Base-by-base conservation (phyloP, 2,113 vertebrate genomes). In the Gorsachius goisagi region DNA sequence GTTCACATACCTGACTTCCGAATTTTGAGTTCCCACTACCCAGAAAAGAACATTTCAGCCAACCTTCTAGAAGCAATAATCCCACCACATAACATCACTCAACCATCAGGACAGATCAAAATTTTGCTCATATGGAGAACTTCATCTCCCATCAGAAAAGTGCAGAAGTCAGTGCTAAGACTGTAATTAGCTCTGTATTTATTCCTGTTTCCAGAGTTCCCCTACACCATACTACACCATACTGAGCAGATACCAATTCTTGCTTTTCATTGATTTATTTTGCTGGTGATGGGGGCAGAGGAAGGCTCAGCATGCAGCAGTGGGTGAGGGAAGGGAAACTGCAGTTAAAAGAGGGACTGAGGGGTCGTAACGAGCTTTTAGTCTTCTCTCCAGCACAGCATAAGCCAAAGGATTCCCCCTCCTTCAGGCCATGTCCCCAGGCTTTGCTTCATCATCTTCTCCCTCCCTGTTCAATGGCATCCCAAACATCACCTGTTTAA, bases 71-170 rank as follows among this genome's bases (percentile, higher is more conserved):
- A 49, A 58, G 50, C 11, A 77, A 49, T 14, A n/a, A 81, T 22
- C n/a, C 50, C 24, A 74, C 33, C 21, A 19, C 0, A 0, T 32
- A 56, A 39, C n/a, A 47, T 11, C 7, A 17, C 3, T 8, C 3
- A 33, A 9, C 12, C 12, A 2, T 22, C 1, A 2, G 9, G 6
- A 52, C 14, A 30, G 33, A 52, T 26, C 19, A 59, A 39, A 80
- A n/a, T 30, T 67, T 50, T 74, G 37, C 33, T 81, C 64, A 39
- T 41, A 13, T 44, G 20, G 8, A 62, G 22, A 47, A 12, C 20
- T 83, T 18, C 32, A 32, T 20, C 49, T 88, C 33, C 5, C 6
- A 6, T 27, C 6, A 10, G 63, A 50, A 53, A 74, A 11, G 13
- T 22, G 27, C 21, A 69, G 30, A 58, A 71, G 11, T 41, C 30